A percentile compares a stretch with the other conserved stretches of the same genome.
Conservation (phyloP, 2,113 vertebrate species). For the Ameiurus melas region DNA sequence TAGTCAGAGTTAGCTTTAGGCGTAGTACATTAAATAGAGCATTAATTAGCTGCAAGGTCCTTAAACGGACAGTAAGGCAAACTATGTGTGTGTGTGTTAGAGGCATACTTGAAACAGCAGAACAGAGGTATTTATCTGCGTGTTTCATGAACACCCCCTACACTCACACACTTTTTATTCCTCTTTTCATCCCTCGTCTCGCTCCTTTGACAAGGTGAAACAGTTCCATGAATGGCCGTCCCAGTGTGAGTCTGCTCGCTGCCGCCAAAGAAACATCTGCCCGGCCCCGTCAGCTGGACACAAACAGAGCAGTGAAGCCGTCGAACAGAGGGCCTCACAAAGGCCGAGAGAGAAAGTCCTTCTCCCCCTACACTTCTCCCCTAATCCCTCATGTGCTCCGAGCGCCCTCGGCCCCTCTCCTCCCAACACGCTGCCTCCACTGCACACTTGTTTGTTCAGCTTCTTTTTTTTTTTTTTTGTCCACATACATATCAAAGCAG, state of each 20-base stretch:
- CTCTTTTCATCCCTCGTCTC: conserved; percentile 24
- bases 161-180: conserved; percentile 35
- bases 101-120: neutral
- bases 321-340: conserved; percentile 59
- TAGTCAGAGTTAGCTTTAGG: too few relatives aligned
- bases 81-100: neutral
- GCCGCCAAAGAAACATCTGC: conserved; percentile 66
- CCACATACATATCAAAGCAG: conserved; percentile 70
- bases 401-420: conserved; percentile 45
- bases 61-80: neutral
- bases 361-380: conserved; percentile 46
- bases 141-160: neutral
- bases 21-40: neutral
- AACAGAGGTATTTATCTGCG: conserved; percentile 21
- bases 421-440: conserved; percentile 32
- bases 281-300: conserved; percentile 48
- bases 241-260: conserved; percentile 47
- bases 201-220: conserved; percentile 59
- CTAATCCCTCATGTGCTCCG: conserved; percentile 59
- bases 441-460: conserved; percentile 65
- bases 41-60: neutral
- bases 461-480: conserved; percentile 55
- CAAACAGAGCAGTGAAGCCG: conserved; percentile 59
- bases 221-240: conserved; percentile 57
- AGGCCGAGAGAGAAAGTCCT: conserved; percentile 49